phyloP scores from a whole-genome alignment of 2,797 vertebrate genomes.

The Scolopax rusticola region DNA sequence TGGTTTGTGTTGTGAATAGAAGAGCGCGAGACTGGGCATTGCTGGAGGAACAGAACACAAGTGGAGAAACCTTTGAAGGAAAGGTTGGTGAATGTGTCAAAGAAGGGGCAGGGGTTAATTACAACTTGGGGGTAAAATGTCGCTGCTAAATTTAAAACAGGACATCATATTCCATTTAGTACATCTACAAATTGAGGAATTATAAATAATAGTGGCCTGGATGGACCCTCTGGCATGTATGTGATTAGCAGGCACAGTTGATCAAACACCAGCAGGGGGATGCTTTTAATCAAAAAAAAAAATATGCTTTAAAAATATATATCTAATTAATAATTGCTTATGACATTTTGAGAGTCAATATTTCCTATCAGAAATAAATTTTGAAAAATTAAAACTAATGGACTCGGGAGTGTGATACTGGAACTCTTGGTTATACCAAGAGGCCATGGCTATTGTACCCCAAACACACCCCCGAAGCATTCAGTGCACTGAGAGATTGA shows the following conservation, averaged over 20 bases:
- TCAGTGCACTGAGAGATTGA: neutral
- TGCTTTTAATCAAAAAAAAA: neutral
- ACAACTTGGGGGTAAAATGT: no score
- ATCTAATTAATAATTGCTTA: neutral
- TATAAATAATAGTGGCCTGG: neutral
- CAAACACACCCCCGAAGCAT: neutral
- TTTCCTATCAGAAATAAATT: neutral
- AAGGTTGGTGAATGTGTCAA: neutral
- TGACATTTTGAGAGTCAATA: neutral
- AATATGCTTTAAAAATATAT: neutral
- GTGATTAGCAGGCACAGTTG: rapidly evolving
- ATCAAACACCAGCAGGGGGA: no score
- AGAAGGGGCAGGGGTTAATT: neutral
- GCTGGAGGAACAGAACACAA: neutral
- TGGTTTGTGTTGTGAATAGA: neutral
- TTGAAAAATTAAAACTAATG: neutral
- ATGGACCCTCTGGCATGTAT: neutral
- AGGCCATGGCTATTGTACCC: no score
- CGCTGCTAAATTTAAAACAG: rapidly evolving
- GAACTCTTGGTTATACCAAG: neutral
- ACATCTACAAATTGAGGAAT: neutral
- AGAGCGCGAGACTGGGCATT: rapidly evolving
- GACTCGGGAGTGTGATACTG: neutral
- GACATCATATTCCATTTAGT: no score
- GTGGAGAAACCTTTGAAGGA: neutral